These are phyloP conservation scores for Pungitius pungitius DNA, from an alignment of 2,113 vertebrate genomes.

Conservation along the genomic window DNA sequence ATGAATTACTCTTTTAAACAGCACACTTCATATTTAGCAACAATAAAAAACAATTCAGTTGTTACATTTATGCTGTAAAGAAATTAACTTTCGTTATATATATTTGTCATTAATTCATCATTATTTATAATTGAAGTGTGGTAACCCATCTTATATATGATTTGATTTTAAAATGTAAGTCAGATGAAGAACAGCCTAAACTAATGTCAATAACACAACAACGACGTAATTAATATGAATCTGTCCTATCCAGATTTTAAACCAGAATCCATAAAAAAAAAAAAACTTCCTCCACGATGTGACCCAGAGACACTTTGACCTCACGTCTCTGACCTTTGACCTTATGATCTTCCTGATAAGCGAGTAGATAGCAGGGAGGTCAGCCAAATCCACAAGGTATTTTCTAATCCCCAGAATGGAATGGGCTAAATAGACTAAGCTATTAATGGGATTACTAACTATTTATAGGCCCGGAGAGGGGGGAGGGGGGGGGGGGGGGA, in stretches of 20 bases:
- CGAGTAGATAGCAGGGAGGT: not conserved
- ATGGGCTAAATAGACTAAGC: constrained; percentile 49
- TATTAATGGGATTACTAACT: constrained; percentile 69
- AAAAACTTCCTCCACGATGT: not conserved
- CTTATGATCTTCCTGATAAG: not conserved
- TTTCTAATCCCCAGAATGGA: constrained; percentile 58
- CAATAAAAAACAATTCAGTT: too few species aligned
- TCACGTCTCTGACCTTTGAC: constrained; percentile 18
- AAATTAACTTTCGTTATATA: not conserved
- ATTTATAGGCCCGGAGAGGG: constrained; percentile 60
- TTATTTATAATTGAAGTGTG: not conserved
- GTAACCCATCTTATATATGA: too few species aligned
- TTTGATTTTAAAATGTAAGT: not conserved
- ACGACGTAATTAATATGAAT: too few species aligned
- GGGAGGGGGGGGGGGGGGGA: constrained; percentile 19
- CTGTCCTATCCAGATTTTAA: not conserved
- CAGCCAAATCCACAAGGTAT: constrained; percentile 19
- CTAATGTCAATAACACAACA: not conserved
- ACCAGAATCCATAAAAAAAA: not conserved
- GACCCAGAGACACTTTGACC: constrained; percentile 13
- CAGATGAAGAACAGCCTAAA: not conserved
- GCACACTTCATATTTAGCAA: too few species aligned
- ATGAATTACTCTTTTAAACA: too few species aligned
- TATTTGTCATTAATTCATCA: not conserved
- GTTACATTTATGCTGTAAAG: too few species aligned